Evolutionary conservation across 2,888 invertebrate species (phyloP), one percentile per base, ranked within the genome.

Genomic region (Hemistola chrysoprasaria): DNA sequence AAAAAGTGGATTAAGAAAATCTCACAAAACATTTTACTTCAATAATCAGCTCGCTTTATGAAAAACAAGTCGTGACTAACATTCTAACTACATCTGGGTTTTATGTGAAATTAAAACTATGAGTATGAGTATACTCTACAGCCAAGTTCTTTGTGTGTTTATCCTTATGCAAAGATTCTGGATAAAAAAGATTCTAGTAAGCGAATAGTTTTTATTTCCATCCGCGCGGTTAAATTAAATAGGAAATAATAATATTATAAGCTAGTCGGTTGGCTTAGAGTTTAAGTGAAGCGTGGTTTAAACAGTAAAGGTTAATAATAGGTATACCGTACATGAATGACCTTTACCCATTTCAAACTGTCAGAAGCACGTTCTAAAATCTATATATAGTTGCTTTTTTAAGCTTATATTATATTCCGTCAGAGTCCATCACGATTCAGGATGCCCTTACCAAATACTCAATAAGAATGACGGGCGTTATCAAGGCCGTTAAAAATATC

Each of bases 321-420:
- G n/a, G n/a, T n/a, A n/a, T n/a, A n/a, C n/a, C n/a, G n/a, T n/a
- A n/a, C n/a, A n/a, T n/a, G n/a, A n/a, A n/a, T n/a, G n/a, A n/a
- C n/a, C n/a, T n/a, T n/a, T 71, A 86, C 87, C 87, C 86, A 59
- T 71, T 78, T 86, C 86, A 86, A 73, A 61, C 76, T 82, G 85
- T 84, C 87, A 83, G 62, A 78, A 77, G 67, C 82, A 84, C 74
- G 75, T 84, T 82, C n/a, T n/a, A n/a, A 86, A 78, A 80, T 75
- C 70, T 62, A 67, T 64, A 65, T 68, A 75, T 72, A 75, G 73
- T 71, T 74, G 26, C 38, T 75, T 72, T n/a, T n/a, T 65, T 64
- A 63, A 71, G 65, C 71, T 72, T 53, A 70, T 73, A 78, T 80
- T 78, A 57, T 67, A 65, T 71, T 49, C 62, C 62, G 63, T 82